Conservation (phyloP, 2,797 vertebrate species). For the Anniella stebbinsi region DNA sequence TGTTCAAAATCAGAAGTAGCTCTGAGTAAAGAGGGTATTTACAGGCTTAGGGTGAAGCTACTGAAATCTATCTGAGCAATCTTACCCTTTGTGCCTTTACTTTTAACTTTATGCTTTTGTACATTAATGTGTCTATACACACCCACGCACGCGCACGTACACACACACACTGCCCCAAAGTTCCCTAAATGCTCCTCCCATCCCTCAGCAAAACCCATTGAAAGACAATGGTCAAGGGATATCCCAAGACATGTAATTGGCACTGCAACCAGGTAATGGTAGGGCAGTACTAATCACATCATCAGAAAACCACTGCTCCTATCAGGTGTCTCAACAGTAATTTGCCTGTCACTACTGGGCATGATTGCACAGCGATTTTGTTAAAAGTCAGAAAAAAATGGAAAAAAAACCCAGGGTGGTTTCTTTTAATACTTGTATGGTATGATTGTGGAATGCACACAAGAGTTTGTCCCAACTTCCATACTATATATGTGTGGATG, state of each 20-base stretch:
- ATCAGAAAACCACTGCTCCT: background rate
- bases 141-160: too few relatives aligned
- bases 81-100: too few relatives aligned
- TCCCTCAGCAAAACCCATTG: too few relatives aligned
- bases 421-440: too few relatives aligned
- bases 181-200: background rate
- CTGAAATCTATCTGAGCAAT: too few relatives aligned
- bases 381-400: background rate
- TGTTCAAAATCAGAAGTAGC: too few relatives aligned
- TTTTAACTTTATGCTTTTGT: background rate
- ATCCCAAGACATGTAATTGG: background rate
- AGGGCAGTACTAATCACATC: background rate
- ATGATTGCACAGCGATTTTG: background rate
- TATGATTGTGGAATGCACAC: background rate
- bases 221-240: too few relatives aligned
- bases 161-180: background rate
- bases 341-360: background rate
- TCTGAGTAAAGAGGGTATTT: too few relatives aligned
- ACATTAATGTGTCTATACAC: too few relatives aligned
- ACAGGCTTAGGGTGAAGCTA: too few relatives aligned
- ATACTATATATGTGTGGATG: background rate
- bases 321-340: background rate
- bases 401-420: background rate
- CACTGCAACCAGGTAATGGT: background rate
- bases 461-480: background rate